Conservation (phyloP, 2,113 vertebrate genomes). For the Sterna hirundo region DNA sequence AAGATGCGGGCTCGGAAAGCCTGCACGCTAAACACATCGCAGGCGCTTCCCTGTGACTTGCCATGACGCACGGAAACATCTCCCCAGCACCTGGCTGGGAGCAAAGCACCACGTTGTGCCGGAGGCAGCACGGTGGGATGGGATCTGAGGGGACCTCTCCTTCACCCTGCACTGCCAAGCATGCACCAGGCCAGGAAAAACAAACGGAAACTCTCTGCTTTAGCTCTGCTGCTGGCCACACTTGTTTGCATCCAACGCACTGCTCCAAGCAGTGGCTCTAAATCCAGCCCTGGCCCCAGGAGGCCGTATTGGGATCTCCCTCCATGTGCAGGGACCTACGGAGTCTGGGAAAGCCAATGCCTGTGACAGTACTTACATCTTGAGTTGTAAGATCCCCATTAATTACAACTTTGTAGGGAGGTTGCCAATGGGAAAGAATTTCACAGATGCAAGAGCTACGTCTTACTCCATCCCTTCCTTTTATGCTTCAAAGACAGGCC, state of each 20-base stretch:
- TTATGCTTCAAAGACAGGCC: neutral
- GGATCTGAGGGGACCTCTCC: neutral
- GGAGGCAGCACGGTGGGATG: fast-evolving
- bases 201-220: neutral
- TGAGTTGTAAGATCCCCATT: neutral
- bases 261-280: neutral
- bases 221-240: neutral
- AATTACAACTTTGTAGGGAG: neutral
- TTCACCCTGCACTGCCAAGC: neutral
- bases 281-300: neutral
- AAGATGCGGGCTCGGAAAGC: neutral
- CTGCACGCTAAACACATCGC: neutral
- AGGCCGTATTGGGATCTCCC: neutral
- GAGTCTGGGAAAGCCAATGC: neutral
- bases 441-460: neutral
- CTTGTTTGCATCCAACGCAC: neutral
- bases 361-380: neutral
- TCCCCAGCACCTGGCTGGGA: neutral
- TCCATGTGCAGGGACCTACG: neutral
- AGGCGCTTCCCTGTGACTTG: neutral
- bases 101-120: neutral
- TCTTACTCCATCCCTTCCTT: neutral
- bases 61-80: neutral
- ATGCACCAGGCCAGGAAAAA: neutral
- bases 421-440: conserved; percentile 13